A percentile compares a stretch with the other conserved stretches of the same genome.
These are phyloP conservation scores for Laticauda laticaudata DNA, from an alignment of 2,113 vertebrate species.

Conservation along the genomic window DNA sequence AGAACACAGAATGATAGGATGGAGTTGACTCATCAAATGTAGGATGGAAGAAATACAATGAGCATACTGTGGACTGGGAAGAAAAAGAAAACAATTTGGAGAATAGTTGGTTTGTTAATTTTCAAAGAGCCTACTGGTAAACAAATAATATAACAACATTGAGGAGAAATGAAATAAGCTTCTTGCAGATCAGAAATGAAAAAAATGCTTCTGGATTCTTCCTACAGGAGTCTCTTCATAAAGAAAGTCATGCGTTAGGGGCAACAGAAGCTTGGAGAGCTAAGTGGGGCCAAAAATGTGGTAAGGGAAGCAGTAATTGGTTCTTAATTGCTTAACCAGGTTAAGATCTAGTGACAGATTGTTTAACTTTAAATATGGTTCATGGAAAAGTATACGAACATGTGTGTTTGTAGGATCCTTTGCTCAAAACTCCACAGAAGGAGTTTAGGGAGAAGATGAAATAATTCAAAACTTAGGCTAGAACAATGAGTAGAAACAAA, in stretches of 20 bases:
- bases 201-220: background rate
- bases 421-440: background rate
- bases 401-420: background rate
- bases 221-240: background rate
- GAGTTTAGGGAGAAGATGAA: background rate
- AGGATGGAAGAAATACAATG: background rate
- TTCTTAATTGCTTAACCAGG: background rate
- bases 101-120: background rate
- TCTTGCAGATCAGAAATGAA: background rate
- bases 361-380: too few relatives aligned
- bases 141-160: background rate
- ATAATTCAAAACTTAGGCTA: background rate
- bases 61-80: background rate
- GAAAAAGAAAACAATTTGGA: background rate
- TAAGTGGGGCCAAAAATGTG: background rate
- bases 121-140: background rate
- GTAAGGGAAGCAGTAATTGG: background rate
- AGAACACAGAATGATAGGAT: background rate
- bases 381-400: too few relatives aligned
- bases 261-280: background rate
- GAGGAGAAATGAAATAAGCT: background rate
- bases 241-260: too few relatives aligned
- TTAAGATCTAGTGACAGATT: too few relatives aligned
- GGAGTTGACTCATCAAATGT: background rate
- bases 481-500: background rate